Conservation (phyloP, 2,797 vertebrate species). For the Leptatherina wallacei region DNA sequence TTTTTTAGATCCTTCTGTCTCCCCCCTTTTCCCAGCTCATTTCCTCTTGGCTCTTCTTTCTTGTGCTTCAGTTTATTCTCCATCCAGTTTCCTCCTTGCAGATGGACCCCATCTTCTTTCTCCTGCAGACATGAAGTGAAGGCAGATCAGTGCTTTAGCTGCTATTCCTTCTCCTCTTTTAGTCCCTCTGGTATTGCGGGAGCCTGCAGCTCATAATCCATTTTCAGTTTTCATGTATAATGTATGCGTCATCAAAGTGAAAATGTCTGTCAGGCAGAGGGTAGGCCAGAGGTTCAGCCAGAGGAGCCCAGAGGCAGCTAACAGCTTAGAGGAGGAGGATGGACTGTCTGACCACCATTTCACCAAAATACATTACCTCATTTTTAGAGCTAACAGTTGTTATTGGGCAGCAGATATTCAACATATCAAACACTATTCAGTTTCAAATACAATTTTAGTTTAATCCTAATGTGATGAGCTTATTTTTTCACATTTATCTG, state of each 20-base stretch:
- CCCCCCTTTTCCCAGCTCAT: neutral
- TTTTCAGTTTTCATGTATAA: constrained; percentile 61
- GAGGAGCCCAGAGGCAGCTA: constrained; percentile 13
- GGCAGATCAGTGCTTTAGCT: constrained; percentile 23
- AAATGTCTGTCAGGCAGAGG: constrained; percentile 41
- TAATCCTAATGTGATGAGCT: neutral
- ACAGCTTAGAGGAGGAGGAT: neutral
- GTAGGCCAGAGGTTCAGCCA: constrained; percentile 36
- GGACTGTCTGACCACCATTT: neutral
- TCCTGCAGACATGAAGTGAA: constrained; percentile 9
- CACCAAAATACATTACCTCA: constrained; percentile 1
- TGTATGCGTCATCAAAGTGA: constrained; percentile 60
- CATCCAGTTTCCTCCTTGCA: neutral
- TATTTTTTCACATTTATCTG: too few species aligned
- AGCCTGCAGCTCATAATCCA: constrained; percentile 31
- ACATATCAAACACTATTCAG: neutral
- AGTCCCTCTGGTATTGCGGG: constrained; percentile 11
- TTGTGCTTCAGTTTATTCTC: neutral
- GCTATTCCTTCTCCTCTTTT: constrained; percentile 9
- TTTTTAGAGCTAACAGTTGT: neutral
- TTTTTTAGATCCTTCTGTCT: neutral
- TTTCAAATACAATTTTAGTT: neutral
- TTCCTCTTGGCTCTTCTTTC: constrained; percentile 1
- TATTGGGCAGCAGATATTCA: neutral
- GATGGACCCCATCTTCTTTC: constrained; percentile 4